Percentiles rank a stretch among this genome's conserved stretches.
Evolutionary conservation across 2,888 invertebrate genomes (phyloP).

Genomic region (Orthonevra nobilis): DNA sequence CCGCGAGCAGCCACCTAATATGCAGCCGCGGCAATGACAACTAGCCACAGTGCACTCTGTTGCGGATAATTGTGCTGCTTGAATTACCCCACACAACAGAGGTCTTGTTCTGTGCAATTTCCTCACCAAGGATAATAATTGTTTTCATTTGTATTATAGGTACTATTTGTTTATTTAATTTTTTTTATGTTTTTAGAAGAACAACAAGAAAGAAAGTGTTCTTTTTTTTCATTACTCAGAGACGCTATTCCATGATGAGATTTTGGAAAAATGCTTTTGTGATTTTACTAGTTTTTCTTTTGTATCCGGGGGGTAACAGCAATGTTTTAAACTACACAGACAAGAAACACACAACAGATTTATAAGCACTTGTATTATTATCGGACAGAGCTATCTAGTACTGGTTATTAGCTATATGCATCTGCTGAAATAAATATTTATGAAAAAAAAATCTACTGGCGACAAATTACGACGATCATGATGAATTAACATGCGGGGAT

Average conservation of each 20-base stretch:
- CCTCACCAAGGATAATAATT: constrained; percentile 57
- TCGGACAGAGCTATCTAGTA: constrained; percentile 55
- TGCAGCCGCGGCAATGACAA: constrained; percentile 79
- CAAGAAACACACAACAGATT: constrained; percentile 16
- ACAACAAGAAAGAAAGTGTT: constrained; percentile 42
- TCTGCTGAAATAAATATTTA: constrained; percentile 43
- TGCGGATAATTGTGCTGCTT: constrained; percentile 71
- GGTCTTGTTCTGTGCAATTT: constrained; percentile 66
- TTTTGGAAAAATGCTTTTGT: constrained; percentile 66
- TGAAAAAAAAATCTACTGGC: constrained; percentile 4
- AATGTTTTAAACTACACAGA: constrained; percentile 40
- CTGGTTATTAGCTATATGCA: constrained; percentile 59
- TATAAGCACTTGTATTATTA: constrained; percentile 7
- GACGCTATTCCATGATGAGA: constrained; percentile 66
- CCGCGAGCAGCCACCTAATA: constrained; percentile 77
- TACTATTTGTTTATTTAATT: constrained; percentile 52
- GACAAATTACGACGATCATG: constrained; percentile 20
- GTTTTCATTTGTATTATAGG: constrained; percentile 69
- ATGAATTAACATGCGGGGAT: constrained; percentile 10
- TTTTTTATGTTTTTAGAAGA: constrained; percentile 47
- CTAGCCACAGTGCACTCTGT: constrained; percentile 72
- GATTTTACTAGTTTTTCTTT: constrained; percentile 64
- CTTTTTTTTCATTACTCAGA: constrained; percentile 68
- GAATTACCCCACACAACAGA: constrained; percentile 63
- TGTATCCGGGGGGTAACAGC: constrained; percentile 38